Percentiles rank a stretch among this genome's conserved stretches.
Conservation (phyloP, 1,140 invertebrate genomes). For the Lasioglossum albipes region DNA sequence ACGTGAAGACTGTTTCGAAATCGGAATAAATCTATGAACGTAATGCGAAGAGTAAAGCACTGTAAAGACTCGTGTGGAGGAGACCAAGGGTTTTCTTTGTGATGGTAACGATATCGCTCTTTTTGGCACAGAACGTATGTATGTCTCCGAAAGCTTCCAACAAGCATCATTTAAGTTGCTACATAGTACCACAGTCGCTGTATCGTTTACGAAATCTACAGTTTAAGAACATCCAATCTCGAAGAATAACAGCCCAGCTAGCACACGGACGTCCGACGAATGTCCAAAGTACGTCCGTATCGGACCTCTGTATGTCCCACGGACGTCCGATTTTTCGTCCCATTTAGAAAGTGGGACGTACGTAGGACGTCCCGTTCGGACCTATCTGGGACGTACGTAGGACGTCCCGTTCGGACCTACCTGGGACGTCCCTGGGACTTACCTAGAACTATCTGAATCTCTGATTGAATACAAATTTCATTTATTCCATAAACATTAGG, state of each 20-base stretch:
- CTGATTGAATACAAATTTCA: no score
- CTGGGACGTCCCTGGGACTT: no score
- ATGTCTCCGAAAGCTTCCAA: not conserved
- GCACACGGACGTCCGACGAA: no score
- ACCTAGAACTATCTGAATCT: no score
- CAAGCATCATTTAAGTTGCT: not conserved
- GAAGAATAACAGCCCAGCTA: conserved; percentile 51
- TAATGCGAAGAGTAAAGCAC: not conserved
- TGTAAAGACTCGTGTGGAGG: not conserved
- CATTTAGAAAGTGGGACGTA: no score
- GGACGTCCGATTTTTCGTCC: no score
- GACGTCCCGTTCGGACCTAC: no score
- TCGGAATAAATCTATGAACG: not conserved
- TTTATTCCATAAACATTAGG: no score
- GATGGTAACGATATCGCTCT: not conserved
- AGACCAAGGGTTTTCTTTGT: not conserved
- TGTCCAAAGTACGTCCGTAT: no score
- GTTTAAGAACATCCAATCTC: conserved; percentile 16
- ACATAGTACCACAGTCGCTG: not conserved
- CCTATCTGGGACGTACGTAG: no score
- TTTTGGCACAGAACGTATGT: not conserved
- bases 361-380: no score
- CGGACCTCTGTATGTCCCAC: no score
- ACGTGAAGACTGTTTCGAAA: not conserved
- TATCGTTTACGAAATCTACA: conserved; percentile 45